Conservation (phyloP, 2,113 vertebrate species). For the Prochilodus magdalenae region DNA sequence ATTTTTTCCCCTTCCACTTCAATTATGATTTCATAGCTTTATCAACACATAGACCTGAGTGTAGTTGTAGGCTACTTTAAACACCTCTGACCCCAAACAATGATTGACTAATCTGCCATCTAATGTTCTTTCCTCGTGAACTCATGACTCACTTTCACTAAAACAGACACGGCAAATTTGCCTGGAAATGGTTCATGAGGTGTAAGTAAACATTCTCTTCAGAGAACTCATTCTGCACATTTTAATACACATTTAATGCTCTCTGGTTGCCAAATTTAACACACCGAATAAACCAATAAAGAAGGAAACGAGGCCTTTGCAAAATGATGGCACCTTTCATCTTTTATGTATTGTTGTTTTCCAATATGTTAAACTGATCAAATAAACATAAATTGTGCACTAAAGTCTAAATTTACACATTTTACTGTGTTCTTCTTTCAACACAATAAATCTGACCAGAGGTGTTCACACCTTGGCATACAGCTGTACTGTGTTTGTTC, state of each 20-base stretch:
- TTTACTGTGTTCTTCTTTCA: no score
- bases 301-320: no score
- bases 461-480: no score
- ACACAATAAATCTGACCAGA: no score
- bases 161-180: neutral
- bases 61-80: neutral
- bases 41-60: neutral
- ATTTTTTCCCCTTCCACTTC: no score
- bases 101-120: neutral
- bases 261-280: neutral
- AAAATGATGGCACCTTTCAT: no score
- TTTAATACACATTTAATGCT: neutral
- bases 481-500: no score
- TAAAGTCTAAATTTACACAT: no score
- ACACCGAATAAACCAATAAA: neutral
- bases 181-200: neutral
- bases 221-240: neutral
- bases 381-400: no score
- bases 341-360: no score
- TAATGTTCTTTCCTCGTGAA: neutral
- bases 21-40: neutral
- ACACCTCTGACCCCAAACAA: neutral
- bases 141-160: neutral
- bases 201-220: no score
- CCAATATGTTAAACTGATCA: no score